Percentiles rank a stretch among this genome's conserved stretches.
Conservation (phyloP, 2,797 vertebrate genomes). For the Mareca strepera region DNA sequence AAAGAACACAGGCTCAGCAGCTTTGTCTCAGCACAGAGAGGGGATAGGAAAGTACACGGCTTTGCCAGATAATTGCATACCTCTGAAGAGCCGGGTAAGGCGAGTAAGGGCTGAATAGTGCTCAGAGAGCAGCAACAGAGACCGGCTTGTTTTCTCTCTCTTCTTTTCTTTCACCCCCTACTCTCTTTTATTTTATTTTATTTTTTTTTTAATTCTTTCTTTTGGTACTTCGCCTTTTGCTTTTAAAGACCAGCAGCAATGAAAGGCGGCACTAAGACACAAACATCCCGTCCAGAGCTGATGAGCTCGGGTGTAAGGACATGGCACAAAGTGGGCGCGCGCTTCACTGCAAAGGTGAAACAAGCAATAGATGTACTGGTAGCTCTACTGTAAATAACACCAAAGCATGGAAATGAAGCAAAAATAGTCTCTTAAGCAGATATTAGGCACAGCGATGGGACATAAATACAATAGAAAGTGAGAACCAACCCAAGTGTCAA, state of each 20-base stretch:
- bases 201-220: not conserved
- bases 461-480: not conserved
- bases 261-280: not conserved
- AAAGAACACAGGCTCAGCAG: constrained; percentile 12
- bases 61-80: not conserved
- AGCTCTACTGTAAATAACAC: not conserved
- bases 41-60: not conserved
- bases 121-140: not conserved
- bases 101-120: accelerated
- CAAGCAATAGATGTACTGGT: not conserved
- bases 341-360: not conserved
- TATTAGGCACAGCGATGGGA: not conserved
- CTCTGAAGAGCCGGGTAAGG: not conserved
- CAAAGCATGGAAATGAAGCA: not conserved
- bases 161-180: no score
- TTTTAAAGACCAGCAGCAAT: not conserved
- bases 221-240: not conserved
- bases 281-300: not conserved
- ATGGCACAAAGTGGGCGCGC: accelerated
- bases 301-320: not conserved
- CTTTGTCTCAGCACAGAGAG: not conserved
- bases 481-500: not conserved
- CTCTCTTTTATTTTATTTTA: no score
- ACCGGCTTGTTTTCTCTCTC: not conserved
- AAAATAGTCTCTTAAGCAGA: not conserved